Evolutionary conservation across 2,888 invertebrate genomes (phyloP), one percentile per base, ranked within the genome.

Genomic region (Chrysolina americana): DNA sequence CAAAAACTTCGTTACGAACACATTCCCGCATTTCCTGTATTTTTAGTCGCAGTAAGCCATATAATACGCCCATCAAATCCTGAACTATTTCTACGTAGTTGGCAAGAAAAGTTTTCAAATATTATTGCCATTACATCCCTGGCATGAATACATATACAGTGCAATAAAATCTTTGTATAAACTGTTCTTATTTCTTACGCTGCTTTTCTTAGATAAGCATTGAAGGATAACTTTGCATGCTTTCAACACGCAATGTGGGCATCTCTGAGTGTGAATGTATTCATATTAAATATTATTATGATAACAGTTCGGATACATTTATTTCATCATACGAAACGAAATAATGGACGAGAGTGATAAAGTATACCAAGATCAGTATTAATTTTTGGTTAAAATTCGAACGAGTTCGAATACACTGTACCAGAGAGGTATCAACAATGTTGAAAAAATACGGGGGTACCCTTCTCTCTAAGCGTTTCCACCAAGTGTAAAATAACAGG

Each of bases 31-130:
- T 15, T 13, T 53, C 13, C 21, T 53, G 21, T 19, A 23, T 15
- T 44, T 13, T 44, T 15, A 44, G 15, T 44, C 44, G 44, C 44
- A 44, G 44, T 44, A 44, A 44, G 15, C 44, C 44, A 3, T 36
- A 6, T 36, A 6, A 36, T 8, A 36, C 11, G 13, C 13, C 21
- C 19, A 53, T 53, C 53, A 53, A 53, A 53, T 53, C 9, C 11
- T 21, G 53, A 53, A 53, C 53, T 53, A 53, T 21, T 53, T 53
- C 53, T 53, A 19, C 53, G 53, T 21, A 53, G 53, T 53, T 53
- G 53, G 53, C 53, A 53, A 21, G 17, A 21, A 53, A 53, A 11
- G 53, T 21, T 53, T 53, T 23, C 0, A 21, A 21, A 23, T 10
- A 13, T 21, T 53, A 53, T 53, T 53, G 53, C 21, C 21, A 23